Evolutionary conservation across 2,113 vertebrate species (phyloP).

Genomic region (Hassar affinis): DNA sequence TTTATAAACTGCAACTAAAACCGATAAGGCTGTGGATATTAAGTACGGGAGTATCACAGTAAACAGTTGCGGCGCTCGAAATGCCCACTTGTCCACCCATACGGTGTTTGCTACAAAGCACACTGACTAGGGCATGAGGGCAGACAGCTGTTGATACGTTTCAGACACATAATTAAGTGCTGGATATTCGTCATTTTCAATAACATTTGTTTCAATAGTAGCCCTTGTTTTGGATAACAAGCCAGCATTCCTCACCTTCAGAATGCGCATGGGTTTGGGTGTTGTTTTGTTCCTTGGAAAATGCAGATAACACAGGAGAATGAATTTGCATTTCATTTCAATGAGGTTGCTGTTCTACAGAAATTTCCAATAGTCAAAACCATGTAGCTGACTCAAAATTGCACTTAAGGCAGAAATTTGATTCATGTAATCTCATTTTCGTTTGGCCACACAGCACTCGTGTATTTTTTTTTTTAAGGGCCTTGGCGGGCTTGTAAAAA

Average conservation of each 20-base stretch:
- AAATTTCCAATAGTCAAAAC: conserved; percentile 2
- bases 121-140: too few species aligned
- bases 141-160: too few species aligned
- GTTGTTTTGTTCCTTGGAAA: not conserved
- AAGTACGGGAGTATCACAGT: not conserved
- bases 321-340: conserved; percentile 20
- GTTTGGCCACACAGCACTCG: conserved; percentile 31
- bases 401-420: conserved; percentile 31
- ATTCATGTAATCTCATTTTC: conserved; percentile 35
- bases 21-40: not conserved
- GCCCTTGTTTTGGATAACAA: conserved; percentile 31
- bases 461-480: conserved; percentile 38
- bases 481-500: conserved; percentile 43
- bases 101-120: too few species aligned
- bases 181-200: too few species aligned
- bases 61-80: not conserved
- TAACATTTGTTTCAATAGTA: conserved; percentile 15
- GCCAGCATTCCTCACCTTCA: not conserved
- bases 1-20: not conserved
- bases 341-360: conserved; percentile 1
- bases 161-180: too few species aligned
- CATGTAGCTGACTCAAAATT: conserved; percentile 11
- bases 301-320: not conserved
- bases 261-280: not conserved
- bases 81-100: too few species aligned